A percentile compares a stretch with the other conserved stretches of the same genome.
phyloP scores from a whole-genome alignment of 2,113 vertebrate genomes.

The Anolis sagrei region DNA sequence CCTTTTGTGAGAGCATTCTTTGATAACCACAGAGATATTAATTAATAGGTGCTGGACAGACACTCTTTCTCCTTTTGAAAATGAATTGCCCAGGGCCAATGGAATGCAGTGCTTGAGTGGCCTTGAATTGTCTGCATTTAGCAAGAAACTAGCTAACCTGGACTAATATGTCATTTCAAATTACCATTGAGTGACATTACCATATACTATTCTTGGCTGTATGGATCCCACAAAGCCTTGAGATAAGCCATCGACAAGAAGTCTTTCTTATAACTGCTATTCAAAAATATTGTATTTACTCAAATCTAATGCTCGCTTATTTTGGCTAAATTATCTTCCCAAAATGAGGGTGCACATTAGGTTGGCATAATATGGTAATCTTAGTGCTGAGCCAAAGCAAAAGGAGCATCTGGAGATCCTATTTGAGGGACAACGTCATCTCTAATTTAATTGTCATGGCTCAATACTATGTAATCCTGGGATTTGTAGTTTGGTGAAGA shows the following conservation, averaged over 20 bases:
- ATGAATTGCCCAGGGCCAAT: background rate
- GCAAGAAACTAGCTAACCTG: background rate
- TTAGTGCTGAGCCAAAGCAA: too few relatives aligned
- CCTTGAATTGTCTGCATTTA: background rate
- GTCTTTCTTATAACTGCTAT: background rate
- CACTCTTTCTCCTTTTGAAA: background rate
- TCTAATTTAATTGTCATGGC: too few relatives aligned
- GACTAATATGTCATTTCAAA: background rate
- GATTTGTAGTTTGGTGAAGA: too few relatives aligned
- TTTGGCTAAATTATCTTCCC: too few relatives aligned
- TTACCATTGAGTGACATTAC: slow-evolving; percentile 11
- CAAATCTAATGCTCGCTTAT: too few relatives aligned
- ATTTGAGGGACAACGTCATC: too few relatives aligned
- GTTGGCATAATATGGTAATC: too few relatives aligned
- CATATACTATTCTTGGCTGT: background rate
- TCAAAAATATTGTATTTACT: background rate
- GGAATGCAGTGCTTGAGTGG: background rate
- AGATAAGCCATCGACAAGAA: background rate
- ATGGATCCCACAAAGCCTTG: background rate
- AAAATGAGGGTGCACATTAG: too few relatives aligned
- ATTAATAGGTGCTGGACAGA: background rate
- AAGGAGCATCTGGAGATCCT: too few relatives aligned
- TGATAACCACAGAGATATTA: background rate
- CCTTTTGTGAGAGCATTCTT: background rate
- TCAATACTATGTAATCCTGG: too few relatives aligned